A percentile compares a stretch with the other conserved stretches of the same genome.
Evolutionary conservation across 1,140 invertebrate species (phyloP).

Genomic region (Magallana gigas): DNA sequence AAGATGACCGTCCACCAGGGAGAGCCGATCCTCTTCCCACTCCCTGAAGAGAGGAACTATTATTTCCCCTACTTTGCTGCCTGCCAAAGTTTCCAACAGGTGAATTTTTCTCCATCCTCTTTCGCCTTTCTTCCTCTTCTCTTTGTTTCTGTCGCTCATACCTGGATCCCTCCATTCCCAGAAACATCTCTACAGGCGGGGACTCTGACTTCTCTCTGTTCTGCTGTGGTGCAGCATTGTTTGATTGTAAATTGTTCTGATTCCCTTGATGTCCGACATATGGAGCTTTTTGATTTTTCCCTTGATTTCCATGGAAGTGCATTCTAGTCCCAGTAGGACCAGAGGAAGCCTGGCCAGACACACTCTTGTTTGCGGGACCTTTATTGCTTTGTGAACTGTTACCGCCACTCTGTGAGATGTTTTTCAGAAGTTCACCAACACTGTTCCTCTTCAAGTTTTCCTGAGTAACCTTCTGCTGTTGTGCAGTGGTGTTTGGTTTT

Average conservation of each 20-base stretch:
- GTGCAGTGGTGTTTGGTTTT: neutral
- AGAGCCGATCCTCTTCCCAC: neutral
- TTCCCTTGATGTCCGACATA: neutral
- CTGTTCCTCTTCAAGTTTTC: neutral
- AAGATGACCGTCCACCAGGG: neutral
- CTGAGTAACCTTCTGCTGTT: neutral
- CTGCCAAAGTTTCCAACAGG: neutral
- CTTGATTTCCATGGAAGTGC: conserved; percentile 14
- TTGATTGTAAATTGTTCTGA: neutral
- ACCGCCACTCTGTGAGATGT: neutral
- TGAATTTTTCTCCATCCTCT: neutral
- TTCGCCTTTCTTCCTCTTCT: neutral
- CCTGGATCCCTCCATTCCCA: neutral
- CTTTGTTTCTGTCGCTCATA: conserved; percentile 14
- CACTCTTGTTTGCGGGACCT: neutral
- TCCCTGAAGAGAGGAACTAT: neutral
- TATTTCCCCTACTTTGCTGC: neutral
- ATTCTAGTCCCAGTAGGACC: neutral
- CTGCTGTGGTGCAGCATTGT: neutral
- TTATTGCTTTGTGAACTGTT: neutral
- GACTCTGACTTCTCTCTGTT: neutral
- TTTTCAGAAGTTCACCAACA: conserved; percentile 11
- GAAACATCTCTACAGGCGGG: neutral
- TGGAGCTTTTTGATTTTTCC: neutral
- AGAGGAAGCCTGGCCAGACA: neutral